Base-by-base conservation (phyloP, 2,797 vertebrate genomes). In the Acipenser transmontanus region DNA sequence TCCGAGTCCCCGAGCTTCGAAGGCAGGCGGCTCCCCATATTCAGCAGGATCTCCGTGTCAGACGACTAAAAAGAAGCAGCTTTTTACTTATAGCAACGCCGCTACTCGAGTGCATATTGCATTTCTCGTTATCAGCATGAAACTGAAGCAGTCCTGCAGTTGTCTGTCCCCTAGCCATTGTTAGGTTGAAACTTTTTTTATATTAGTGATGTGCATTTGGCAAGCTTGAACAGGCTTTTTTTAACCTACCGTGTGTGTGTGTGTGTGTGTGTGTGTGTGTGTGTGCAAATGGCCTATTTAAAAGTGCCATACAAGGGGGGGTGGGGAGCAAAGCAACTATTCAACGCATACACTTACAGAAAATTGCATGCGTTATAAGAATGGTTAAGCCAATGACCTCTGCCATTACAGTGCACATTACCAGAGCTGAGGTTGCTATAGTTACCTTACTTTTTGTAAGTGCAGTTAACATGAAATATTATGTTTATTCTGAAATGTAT, bases 1-100 rank as follows among this genome's bases (percentile, higher is more conserved):
- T 82, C 88, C 0, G 91, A 92, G 61, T 93, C 93, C 0, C 91
- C 91, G 0, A 86, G 85, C 69, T 80, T 88, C 1, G 92, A 92
- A 66, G 84, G 81, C 59, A 77, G 83, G 0, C 85, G 94, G 0
- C 88, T 95, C 69, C 94, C 93, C 60, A 95, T 95, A 79, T 95
- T 95, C 71, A 95, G 93, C 74, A 88, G 89, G 59, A 82, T 94
- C 69, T 94, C 91, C 0, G 78, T 93, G 9, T 86, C 90, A 8
- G 92, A 93, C 52, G 84, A 88, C 74, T 91, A 87, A 71, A 34
- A 34, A 34, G 34, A 34, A 73, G 14, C 8, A 78, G 76, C 69
- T 50, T 73, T 59, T 56, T 76, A 76, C 76, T 80, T 81, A 3
- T 34, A 4, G 34, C 34, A 34, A 34, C 0, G 1, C 34, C 34